phyloP scores from a whole-genome alignment of 1,140 invertebrate genomes.

The Eriosoma lanigerum region DNA sequence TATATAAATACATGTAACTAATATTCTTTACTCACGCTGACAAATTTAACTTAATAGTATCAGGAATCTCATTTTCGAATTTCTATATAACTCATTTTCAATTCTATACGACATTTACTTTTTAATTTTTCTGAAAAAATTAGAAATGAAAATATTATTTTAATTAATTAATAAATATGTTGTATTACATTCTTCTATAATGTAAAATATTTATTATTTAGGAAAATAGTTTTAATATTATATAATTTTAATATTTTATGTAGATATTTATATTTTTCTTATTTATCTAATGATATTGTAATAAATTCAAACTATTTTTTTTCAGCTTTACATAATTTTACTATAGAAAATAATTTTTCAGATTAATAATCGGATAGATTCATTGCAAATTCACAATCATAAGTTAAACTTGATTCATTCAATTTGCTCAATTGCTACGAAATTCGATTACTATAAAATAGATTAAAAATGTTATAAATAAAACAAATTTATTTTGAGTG shows the following conservation, averaged over 20 bases:
- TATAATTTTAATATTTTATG: constrained; percentile 40
- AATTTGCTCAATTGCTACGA: constrained; percentile 43
- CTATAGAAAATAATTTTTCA: not conserved
- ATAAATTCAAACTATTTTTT: constrained; percentile 5
- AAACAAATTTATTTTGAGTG: not conserved
- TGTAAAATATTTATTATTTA: constrained; percentile 37
- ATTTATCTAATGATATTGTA: constrained; percentile 28
- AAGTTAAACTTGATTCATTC: constrained; percentile 20
- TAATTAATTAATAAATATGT: constrained; percentile 8
- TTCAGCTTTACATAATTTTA: constrained; percentile 16
- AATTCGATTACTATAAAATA: not conserved
- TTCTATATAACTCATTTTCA: not conserved
- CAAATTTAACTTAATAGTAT: no score
- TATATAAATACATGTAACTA: no score
- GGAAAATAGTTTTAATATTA: constrained; percentile 26
- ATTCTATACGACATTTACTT: not conserved
- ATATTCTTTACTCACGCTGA: no score
- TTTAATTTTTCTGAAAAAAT: not conserved
- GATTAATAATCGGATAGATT: not conserved
- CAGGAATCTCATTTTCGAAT: not conserved
- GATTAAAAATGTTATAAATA: not conserved
- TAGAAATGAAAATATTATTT: not conserved
- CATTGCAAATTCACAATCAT: not conserved
- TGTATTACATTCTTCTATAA: not conserved
- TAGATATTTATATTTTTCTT: constrained; percentile 42